Percentiles rank a stretch among this genome's conserved stretches.
Conservation (phyloP, 2,797 vertebrate species). For the Gymnocypris eckloni region DNA sequence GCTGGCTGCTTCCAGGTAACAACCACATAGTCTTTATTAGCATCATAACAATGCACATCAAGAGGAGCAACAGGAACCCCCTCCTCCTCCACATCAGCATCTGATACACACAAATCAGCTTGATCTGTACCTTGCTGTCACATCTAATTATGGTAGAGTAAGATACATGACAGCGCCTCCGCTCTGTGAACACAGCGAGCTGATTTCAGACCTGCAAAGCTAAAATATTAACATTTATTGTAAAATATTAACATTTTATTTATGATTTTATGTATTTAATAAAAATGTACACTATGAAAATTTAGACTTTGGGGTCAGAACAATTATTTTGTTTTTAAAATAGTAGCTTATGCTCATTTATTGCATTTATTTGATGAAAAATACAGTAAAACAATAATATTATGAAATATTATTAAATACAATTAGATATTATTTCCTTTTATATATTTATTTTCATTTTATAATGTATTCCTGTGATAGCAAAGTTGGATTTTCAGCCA, state of each 20-base stretch:
- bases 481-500: not conserved
- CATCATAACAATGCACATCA: constrained; percentile 91
- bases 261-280: not conserved
- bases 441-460: not conserved
- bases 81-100: constrained; percentile 90
- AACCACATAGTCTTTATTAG: constrained; percentile 98
- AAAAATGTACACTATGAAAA: not conserved
- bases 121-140: constrained; percentile 35
- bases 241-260: not conserved
- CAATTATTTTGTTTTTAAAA: not conserved
- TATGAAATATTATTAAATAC: not conserved
- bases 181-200: constrained; percentile 46
- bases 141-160: constrained; percentile 66
- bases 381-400: constrained; percentile 1
- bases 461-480: not conserved
- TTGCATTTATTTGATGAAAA: not conserved
- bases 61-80: constrained; percentile 92
- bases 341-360: too few species aligned
- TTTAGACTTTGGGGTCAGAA: not conserved
- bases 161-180: constrained; percentile 56
- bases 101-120: constrained; percentile 71
- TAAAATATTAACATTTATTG: not conserved
- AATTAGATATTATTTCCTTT: not conserved
- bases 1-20: constrained; percentile 98
- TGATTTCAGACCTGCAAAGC: constrained; percentile 53